phyloP scores from a whole-genome alignment of 1,140 invertebrate species.

The Hylaeus volcanicus region DNA sequence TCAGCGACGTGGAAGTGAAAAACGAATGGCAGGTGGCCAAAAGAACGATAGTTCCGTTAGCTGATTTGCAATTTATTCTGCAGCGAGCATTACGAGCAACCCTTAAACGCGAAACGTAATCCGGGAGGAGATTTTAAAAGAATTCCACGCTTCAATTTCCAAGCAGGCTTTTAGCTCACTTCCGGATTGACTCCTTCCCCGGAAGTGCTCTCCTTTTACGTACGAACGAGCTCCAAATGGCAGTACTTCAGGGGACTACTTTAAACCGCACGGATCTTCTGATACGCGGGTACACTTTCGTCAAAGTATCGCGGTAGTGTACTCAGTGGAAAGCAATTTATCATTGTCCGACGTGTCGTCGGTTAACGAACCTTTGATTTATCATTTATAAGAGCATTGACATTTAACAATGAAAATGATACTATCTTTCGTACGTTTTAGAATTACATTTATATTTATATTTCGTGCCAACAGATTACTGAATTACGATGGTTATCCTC shows the following conservation, averaged over 20 bases:
- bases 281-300: background rate
- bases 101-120: constrained; percentile 14
- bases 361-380: too few relatives aligned
- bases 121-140: constrained; percentile 24
- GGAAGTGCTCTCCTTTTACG: constrained; percentile 42
- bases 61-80: constrained; percentile 6
- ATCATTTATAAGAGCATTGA: too few relatives aligned
- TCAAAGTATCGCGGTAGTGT: constrained; percentile 7
- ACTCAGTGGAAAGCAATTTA: constrained; percentile 18
- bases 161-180: constrained; percentile 47
- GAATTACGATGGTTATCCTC: too few relatives aligned
- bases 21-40: background rate
- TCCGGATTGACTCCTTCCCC: constrained; percentile 44
- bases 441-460: too few relatives aligned
- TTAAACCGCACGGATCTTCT: constrained; percentile 33
- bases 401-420: too few relatives aligned
- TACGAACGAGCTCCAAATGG: constrained; percentile 42
- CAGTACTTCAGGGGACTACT: constrained; percentile 34
- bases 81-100: background rate
- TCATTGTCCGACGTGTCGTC: constrained; percentile 10
- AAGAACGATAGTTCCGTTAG: constrained; percentile 8
- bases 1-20: background rate
- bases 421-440: too few relatives aligned
- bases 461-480: too few relatives aligned
- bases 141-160: constrained; percentile 41